phyloP scores from a whole-genome alignment of 2,797 vertebrate species.

The Helarctos malayanus region DNA sequence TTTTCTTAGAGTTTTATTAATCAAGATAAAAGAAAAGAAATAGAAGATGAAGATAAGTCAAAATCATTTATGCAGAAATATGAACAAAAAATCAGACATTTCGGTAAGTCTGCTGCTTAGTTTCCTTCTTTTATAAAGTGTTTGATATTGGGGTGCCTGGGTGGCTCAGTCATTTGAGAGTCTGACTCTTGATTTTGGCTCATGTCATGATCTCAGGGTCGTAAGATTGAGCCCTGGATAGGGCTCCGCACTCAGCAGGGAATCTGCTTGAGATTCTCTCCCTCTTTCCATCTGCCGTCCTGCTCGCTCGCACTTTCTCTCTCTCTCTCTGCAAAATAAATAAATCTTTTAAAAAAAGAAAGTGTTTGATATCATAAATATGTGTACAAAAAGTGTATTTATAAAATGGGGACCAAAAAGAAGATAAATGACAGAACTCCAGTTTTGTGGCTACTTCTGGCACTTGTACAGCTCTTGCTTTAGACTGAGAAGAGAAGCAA shows the following conservation, averaged over 20 bases:
- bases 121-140: conserved; percentile 57
- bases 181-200: background rate
- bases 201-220: background rate
- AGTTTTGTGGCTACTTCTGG: background rate
- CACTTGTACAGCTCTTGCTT: background rate
- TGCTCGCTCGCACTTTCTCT: background rate
- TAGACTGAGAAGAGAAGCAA: conserved; percentile 15
- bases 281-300: background rate
- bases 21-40: conserved; percentile 90
- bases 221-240: background rate
- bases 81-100: conserved; percentile 96
- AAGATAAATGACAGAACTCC: background rate
- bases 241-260: background rate
- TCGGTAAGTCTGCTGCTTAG: conserved; percentile 92
- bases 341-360: background rate
- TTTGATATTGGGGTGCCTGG: background rate
- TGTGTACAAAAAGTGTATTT: conserved; percentile 24
- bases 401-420: conserved; percentile 11
- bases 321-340: background rate
- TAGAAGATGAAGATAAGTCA: conserved; percentile 92
- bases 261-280: background rate
- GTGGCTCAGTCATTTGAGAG: background rate
- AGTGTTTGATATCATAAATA: background rate
- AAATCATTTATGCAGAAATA: conserved; percentile 94
- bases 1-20: conserved; percentile 96